Conservation (phyloP, 2,113 vertebrate species). For the Diphyllodes magnificus region DNA sequence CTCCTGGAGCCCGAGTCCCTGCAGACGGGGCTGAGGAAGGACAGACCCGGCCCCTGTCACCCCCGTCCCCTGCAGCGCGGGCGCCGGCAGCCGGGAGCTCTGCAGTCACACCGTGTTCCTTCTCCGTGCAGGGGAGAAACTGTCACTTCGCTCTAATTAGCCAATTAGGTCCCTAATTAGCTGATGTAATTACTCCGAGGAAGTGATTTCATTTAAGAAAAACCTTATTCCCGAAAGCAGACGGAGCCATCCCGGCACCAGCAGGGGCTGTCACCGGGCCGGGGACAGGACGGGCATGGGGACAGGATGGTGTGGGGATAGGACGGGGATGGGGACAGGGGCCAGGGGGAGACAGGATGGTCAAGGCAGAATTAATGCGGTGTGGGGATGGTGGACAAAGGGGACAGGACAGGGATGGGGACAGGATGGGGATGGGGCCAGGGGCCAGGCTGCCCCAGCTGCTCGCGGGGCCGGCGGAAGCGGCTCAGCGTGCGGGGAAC, state of each 20-base stretch:
- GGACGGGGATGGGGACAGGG: neutral
- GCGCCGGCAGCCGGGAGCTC: neutral
- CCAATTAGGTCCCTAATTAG: slow-evolving; percentile 10
- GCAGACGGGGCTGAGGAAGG: neutral
- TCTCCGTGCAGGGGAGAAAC: neutral
- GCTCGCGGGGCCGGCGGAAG: neutral
- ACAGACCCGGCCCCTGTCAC: neutral
- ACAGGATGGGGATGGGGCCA: neutral
- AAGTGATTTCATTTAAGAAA: neutral
- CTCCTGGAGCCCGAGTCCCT: fast-evolving
- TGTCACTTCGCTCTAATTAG: neutral
- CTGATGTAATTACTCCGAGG: neutral
- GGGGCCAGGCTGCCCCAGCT: neutral
- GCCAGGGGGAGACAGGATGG: neutral
- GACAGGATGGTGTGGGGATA: neutral
- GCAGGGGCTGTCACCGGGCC: neutral
- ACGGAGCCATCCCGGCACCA: neutral
- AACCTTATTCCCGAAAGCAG: neutral
- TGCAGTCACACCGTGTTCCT: neutral
- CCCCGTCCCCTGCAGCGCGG: neutral
- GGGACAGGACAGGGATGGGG: neutral
- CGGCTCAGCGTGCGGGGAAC: neutral
- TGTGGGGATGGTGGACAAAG: neutral
- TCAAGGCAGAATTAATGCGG: too few relatives aligned
- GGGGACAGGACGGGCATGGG: neutral